Base-by-base conservation (phyloP, 2,113 vertebrate species). In the Xenopus borealis region DNA sequence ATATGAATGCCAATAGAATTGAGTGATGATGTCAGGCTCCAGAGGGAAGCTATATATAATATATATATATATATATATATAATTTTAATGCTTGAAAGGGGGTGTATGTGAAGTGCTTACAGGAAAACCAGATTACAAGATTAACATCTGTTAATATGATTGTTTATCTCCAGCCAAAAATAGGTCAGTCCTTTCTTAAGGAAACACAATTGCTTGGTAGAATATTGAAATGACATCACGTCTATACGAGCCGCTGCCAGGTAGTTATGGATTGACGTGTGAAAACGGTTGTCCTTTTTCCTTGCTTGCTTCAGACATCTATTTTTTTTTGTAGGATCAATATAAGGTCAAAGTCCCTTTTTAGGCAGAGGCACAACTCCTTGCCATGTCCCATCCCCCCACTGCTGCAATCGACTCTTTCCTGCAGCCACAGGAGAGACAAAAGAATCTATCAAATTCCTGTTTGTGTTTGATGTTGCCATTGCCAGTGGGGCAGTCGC, bases 61-160 rank as follows among this genome's bases (percentile, higher is more conserved):
- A 44, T 58, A 4, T 40, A 16, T 72, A 44, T 8, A 40, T 55
- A 33, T 74, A 81, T 40, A 3, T 40, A 40, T 40, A 40, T 40
- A 40, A 69, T 86, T 83, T 80, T 85, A 81, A 88, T 85, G 86
- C 85, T 83, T 86, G 81, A 86, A 87, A 79, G 53, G 71, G 14
- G 53, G 84, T 75, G 83, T 83, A 78, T 86, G 84, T 70, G 81
- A 86, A 89, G 84, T 89, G 86, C 83, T 90, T 87, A 88, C 87
- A 86, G 86, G 91, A 89, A 90, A 90, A 89, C 87, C 89, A 92
- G 92, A 93, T 92, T 90, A 91, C 89, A 91, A 90, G 90, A 91
- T 92, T 90, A 91, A 90, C 90, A 90, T 92, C 92, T 90, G 92
- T 89, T 90, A 91, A 89, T 91, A 87, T 84, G 89, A 87, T 88